A percentile compares a stretch with the other conserved stretches of the same genome.
phyloP scores from a whole-genome alignment of 2,797 vertebrate genomes.

The Morus bassanus region DNA sequence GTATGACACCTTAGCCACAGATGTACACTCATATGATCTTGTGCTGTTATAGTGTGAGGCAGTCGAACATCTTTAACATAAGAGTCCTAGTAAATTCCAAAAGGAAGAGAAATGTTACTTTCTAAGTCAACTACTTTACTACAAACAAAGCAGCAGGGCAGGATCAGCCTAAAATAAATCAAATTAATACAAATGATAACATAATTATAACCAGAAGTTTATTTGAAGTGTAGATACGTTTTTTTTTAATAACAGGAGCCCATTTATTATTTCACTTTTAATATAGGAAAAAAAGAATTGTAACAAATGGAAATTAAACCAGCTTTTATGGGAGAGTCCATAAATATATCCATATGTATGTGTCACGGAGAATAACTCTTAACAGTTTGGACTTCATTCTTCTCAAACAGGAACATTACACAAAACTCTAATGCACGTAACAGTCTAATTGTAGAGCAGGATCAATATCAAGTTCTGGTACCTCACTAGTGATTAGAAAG shows the following conservation, averaged over 20 bases:
- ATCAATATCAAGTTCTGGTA: background rate
- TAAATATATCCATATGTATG: background rate
- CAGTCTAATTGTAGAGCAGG: background rate
- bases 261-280: background rate
- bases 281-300: background rate
- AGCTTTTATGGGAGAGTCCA: background rate
- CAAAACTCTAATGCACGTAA: background rate
- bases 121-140: background rate
- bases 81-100: constrained; percentile 1
- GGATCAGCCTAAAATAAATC: background rate
- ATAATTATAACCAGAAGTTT: background rate
- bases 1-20: constrained; percentile 88
- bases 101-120: constrained; percentile 7
- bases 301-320: background rate
- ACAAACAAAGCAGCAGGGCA: background rate
- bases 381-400: background rate
- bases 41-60: constrained; percentile 71
- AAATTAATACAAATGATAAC: background rate
- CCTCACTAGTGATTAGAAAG: background rate
- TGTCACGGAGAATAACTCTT: background rate
- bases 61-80: background rate
- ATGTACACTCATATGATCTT: constrained; percentile 73
- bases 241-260: background rate
- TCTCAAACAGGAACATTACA: background rate
- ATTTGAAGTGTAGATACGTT: background rate